Evolutionary conservation across 2,888 invertebrate species (phyloP), one percentile per base, ranked within the genome.

Genomic region (Nipponacmea schrenckii): DNA sequence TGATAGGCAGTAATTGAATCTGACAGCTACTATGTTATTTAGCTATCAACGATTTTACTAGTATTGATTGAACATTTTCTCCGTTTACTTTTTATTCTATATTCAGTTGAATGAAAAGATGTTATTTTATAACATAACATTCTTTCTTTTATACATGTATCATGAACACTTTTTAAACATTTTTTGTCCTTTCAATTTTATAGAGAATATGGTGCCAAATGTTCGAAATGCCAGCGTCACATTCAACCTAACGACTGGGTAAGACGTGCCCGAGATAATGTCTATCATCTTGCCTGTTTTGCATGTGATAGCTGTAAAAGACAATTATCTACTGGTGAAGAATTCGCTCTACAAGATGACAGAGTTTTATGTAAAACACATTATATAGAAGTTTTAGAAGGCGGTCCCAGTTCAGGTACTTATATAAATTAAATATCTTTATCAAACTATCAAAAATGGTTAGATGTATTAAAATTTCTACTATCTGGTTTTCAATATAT

Each of bases 171-270:
- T 39, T 39, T 5, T 39, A 39, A 39, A 39, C 39, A 39, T 31
- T 3, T 39, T 39, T 39, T 39, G 8, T 39, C 10, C 39, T 39
- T 39, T 76, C 70, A 27, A 67, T 74, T 62, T 91, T 91, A 74
- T 91, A 98, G 98, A 92, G 94, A 95, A 87, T 98, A 96, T 90
- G 96, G 97, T 75, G 95, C 96, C 71, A 97, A 97, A 90, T 99
- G 98, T 90, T 94, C 96, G 68, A 97, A 97, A 89, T 98, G 98
- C 90, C 93, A 94, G 82, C 93, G 98, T 69, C 93, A 94, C 82
- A 96, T 98, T 86, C 95, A 96, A 24, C 93, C 97, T 24, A 95
- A 96, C 64, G 98, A 98, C 91, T 99, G 98, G 98, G 98, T 99
- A 85, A 92, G 98, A 77, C 93, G 96, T 87, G 98, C 98, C 48